Evolutionary conservation across 2,888 invertebrate species (phyloP).

Genomic region (Drosophila parthenogenetica): DNA sequence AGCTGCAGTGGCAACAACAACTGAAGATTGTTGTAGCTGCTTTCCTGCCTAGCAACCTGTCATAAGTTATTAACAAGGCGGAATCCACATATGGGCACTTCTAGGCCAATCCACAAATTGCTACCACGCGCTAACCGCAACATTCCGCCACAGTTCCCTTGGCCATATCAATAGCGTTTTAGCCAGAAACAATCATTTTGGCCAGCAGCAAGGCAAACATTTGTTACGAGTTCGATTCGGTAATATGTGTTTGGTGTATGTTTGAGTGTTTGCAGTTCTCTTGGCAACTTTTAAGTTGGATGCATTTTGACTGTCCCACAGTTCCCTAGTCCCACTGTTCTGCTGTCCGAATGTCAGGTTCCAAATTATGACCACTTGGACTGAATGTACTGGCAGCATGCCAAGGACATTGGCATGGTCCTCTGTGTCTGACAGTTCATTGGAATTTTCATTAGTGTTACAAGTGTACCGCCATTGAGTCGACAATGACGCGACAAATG

Average conservation of each 20-base stretch:
- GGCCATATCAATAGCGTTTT: slow-evolving; percentile 13
- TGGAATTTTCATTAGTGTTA: slow-evolving; percentile 78
- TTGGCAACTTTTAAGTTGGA: slow-evolving; percentile 59
- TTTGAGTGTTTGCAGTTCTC: slow-evolving; percentile 33
- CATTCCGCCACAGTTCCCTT: slow-evolving; percentile 5
- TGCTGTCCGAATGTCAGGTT: slow-evolving; percentile 1
- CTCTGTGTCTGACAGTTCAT: slow-evolving; percentile 68
- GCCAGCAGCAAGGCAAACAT: slow-evolving; percentile 18
- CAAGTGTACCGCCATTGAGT: slow-evolving; percentile 75
- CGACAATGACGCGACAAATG: slow-evolving; percentile 49
- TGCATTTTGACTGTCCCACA: slow-evolving; percentile 47
- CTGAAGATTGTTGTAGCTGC: slow-evolving; percentile 29
- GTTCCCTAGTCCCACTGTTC: not conserved
- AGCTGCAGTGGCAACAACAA: slow-evolving; percentile 21
- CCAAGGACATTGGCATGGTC: slow-evolving; percentile 65
- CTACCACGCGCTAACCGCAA: slow-evolving; percentile 36
- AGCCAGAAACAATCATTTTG: slow-evolving; percentile 46
- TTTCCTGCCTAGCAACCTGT: slow-evolving; percentile 48
- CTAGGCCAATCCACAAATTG: slow-evolving; percentile 65
- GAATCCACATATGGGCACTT: slow-evolving; percentile 35
- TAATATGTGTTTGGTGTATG: slow-evolving; percentile 11
- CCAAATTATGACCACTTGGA: slow-evolving; percentile 75
- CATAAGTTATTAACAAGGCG: slow-evolving; percentile 76
- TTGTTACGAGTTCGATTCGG: not conserved
- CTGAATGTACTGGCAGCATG: slow-evolving; percentile 68